These are phyloP conservation scores for Echinops telfairi DNA, from an alignment of 2,113 vertebrate genomes.

Conservation along the genomic window DNA sequence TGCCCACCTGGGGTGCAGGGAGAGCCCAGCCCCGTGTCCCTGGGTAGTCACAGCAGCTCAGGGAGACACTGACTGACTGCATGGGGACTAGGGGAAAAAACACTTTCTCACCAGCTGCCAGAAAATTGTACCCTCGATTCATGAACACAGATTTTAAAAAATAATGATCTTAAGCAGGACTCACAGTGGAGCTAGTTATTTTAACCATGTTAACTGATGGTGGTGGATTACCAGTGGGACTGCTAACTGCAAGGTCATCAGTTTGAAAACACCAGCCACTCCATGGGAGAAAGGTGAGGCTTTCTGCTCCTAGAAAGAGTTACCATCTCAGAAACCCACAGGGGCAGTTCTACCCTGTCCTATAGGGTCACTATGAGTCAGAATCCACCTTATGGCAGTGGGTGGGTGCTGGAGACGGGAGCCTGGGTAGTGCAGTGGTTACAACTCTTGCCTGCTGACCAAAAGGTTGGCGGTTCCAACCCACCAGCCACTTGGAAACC, in stretches of 20 bases:
- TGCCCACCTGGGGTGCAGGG: not conserved
- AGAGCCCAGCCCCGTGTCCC: not conserved
- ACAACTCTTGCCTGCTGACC: not conserved
- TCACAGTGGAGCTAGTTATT: not conserved
- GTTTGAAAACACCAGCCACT: no score
- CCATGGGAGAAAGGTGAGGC: no score
- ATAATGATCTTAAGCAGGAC: not conserved
- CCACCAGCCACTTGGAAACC: not conserved
- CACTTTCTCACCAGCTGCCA: not conserved
- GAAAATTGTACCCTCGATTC: not conserved
- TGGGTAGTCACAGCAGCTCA: not conserved
- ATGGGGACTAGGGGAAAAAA: not conserved
- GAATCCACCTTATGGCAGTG: no score
- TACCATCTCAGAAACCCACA: no score
- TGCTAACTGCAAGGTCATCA: no score
- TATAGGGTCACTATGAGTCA: no score
- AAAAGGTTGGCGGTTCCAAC: not conserved
- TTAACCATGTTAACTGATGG: no score
- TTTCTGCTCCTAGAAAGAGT: no score
- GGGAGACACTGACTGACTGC: not conserved
- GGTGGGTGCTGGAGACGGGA: not conserved
- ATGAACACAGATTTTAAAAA: not conserved
- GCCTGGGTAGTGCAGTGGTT: not conserved
- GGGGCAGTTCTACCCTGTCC: no score
- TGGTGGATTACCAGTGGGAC: no score